Base-by-base conservation (phyloP, 2,888 invertebrate genomes). In the Zhengitettix transpicula region DNA sequence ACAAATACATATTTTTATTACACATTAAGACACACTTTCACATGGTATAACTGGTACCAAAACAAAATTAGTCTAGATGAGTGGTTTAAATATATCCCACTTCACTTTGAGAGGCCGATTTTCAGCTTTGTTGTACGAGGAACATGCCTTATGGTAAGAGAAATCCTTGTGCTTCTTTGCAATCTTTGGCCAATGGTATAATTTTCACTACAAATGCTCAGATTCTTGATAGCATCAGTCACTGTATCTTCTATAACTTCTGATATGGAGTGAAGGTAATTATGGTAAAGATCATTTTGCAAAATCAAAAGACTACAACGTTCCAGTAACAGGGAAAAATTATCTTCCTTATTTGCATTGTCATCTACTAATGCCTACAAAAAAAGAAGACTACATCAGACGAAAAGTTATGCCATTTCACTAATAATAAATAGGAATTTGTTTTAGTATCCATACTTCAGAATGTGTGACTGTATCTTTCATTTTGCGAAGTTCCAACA, bases 111-210 rank as follows among this genome's bases (percentile, higher is more conserved):
- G 7, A 28, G 2, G 28, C 28, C 28, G 28, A 28, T 28, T 47
- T 47, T 47, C 47, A 47, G 47, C 73, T 82, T 83, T 59, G 82
- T 81, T 52, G 89, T 87, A 76, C 90, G 94, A 53, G 94, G 94
- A 47, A 96, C 95, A 80, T 92, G 86, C 70, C 97, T 80, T 66
- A 97, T 92, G 14, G 96, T 97, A 58, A 97, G 73, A 14, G 96
- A 97, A 64, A 95, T 75, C 68, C 97, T 81, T 9, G 86, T 89
- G 11, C 74, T 74, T 66, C 93, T 77, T 58, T 72, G 66, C 40
- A 91, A 67, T 57, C 71, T 72, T 61, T 82, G 75, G 47, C 82
- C 83, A 59, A 77, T 72, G 16, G 71, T 69, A 72, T 81, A 81
- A 58, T 74, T 71, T 60, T 72, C 69, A 58, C 77, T 77, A 71